A percentile compares a stretch with the other conserved stretches of the same genome.
Conservation (phyloP, 2,888 invertebrate genomes). For the Liodrosophila aerea region DNA sequence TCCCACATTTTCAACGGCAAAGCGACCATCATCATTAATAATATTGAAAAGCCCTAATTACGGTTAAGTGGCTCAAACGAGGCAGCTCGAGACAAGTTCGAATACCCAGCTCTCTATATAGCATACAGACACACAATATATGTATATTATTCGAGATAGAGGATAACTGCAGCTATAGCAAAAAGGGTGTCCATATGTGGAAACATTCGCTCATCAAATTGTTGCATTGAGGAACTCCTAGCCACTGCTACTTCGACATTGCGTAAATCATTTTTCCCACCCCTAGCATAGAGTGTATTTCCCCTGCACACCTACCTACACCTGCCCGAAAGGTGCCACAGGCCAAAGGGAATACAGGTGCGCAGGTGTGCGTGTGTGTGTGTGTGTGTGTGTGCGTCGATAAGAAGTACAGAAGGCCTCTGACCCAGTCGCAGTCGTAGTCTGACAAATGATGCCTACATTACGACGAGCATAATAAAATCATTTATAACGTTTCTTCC, state of each 20-base stretch:
- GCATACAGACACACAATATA: too few relatives aligned
- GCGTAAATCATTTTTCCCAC: conserved; percentile 76
- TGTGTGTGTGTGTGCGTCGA: background rate
- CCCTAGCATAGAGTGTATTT: conserved; percentile 37
- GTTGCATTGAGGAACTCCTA: background rate
- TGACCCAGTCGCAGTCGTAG: conserved; percentile 22
- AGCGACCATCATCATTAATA: conserved; percentile 76
- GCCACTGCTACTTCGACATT: conserved; percentile 32
- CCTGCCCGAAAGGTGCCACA: conserved; percentile 50
- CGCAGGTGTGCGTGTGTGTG: conserved; percentile 14
- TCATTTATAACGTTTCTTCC: conserved; percentile 71
- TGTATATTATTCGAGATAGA: conserved; percentile 31
- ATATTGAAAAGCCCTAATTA: conserved; percentile 77
- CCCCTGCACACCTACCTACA: conserved; percentile 25
- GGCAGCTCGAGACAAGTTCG: conserved; percentile 5
- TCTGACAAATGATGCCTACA: conserved; percentile 42
- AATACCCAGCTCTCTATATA: conserved; percentile 1
- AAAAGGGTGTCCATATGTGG: conserved; percentile 43
- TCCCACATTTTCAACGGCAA: conserved; percentile 63
- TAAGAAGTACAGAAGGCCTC: conserved; percentile 17
- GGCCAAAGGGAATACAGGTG: conserved; percentile 47
- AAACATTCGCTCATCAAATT: background rate
- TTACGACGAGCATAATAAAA: conserved; percentile 65
- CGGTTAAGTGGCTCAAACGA: conserved; percentile 74
- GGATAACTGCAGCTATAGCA: background rate